A percentile compares a stretch with the other conserved stretches of the same genome.
phyloP scores from a whole-genome alignment of 2,888 invertebrate species.

The Drosophila mercatorum region DNA sequence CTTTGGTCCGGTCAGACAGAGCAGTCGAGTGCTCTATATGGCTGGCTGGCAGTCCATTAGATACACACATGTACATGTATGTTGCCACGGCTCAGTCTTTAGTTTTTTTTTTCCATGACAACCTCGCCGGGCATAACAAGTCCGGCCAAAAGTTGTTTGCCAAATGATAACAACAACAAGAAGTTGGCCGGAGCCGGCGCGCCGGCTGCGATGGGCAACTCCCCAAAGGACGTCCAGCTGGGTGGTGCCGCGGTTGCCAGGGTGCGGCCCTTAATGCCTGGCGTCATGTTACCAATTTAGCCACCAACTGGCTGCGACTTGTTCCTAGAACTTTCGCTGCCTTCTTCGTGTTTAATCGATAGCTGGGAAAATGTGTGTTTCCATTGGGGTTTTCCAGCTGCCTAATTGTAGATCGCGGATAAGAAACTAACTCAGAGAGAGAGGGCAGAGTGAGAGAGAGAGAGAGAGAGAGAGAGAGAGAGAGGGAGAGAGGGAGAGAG shows the following conservation, averaged over 20 bases:
- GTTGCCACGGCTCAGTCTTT: constrained; percentile 13
- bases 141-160: constrained; percentile 58
- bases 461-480: background rate
- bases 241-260: constrained; percentile 45
- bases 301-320: constrained; percentile 38
- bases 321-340: constrained; percentile 48
- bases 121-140: constrained; percentile 52
- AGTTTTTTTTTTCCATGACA: constrained; percentile 40
- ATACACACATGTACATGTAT: constrained; percentile 19
- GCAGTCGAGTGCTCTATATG: constrained; percentile 2
- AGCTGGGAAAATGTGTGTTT: constrained; percentile 33
- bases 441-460: background rate
- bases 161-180: constrained; percentile 44
- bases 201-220: constrained; percentile 26
- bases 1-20: constrained; percentile 37
- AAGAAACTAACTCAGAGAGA: constrained; percentile 37
- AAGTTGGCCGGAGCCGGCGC: background rate
- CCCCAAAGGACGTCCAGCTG: constrained; percentile 54
- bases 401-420: constrained; percentile 60
- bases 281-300: constrained; percentile 75
- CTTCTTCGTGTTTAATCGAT: constrained; percentile 69
- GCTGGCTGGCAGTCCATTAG: constrained; percentile 25
- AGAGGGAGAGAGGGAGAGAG: background rate
- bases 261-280: constrained; percentile 70
- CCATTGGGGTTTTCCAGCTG: constrained; percentile 12